Conservation (phyloP, 2,888 invertebrate genomes). For the Odontocolon sp. region DNA sequence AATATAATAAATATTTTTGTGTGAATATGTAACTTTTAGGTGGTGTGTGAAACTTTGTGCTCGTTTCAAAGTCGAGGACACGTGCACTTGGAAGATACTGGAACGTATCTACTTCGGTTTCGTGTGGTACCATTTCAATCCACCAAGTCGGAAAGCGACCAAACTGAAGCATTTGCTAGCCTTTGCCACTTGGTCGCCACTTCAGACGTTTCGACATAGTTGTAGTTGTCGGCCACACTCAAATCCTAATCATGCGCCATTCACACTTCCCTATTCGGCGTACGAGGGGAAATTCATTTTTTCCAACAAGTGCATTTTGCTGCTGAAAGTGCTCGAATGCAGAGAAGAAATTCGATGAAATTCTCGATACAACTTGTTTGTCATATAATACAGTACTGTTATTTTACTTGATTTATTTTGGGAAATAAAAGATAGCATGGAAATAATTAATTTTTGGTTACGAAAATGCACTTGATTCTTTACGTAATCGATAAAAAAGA, state of each 20-base stretch:
- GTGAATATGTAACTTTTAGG: not conserved
- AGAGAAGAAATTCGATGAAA: not conserved
- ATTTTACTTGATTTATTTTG: no score
- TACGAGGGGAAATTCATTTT: slow-evolving; percentile 12
- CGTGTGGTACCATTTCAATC: slow-evolving; percentile 16
- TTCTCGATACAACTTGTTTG: not conserved
- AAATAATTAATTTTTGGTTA: no score
- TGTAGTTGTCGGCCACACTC: slow-evolving; percentile 56
- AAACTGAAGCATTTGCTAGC: slow-evolving; percentile 24
- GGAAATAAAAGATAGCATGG: no score
- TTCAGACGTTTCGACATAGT: slow-evolving; percentile 45
- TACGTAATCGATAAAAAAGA: no score
- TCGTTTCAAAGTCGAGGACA: slow-evolving; percentile 42
- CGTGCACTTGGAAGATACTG: slow-evolving; percentile 20
- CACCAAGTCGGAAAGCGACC: slow-evolving; percentile 22
- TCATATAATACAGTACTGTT: no score
- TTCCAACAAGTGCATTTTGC: slow-evolving; percentile 7
- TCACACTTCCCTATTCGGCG: slow-evolving; percentile 58
- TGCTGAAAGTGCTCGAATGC: not conserved
- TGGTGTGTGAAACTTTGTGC: no score
- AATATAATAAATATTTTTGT: not conserved
- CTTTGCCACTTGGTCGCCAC: slow-evolving; percentile 41
- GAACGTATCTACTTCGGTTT: slow-evolving; percentile 4
- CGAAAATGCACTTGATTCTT: no score
- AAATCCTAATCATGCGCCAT: slow-evolving; percentile 68